Evolutionary conservation across 1,140 invertebrate species (phyloP).

Genomic region (Drosophila triauraria): DNA sequence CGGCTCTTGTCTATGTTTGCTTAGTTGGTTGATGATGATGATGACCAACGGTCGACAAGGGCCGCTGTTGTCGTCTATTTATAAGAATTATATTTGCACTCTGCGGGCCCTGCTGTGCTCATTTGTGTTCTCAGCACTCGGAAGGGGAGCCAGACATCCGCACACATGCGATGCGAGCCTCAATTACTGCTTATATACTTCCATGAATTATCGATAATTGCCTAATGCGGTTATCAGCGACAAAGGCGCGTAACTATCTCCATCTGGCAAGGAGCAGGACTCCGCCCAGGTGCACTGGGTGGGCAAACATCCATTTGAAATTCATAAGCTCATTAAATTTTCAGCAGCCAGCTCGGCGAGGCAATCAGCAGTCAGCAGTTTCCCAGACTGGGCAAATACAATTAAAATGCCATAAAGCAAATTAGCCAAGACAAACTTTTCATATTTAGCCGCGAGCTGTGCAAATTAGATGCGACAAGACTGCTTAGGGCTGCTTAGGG

Average conservation of each 20-base stretch:
- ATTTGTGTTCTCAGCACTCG: conserved; percentile 57
- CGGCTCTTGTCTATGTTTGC: conserved; percentile 55
- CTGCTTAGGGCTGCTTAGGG: conserved; percentile 23
- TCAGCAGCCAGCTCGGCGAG: conserved; percentile 49
- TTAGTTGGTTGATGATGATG: conserved; percentile 64
- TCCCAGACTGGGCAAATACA: conserved; percentile 73
- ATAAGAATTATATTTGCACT: conserved; percentile 82
- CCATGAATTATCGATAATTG: conserved; percentile 80
- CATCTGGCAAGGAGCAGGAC: conserved; percentile 8
- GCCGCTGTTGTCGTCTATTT: conserved; percentile 79
- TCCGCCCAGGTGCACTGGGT: conserved; percentile 44
- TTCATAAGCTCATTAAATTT: conserved; percentile 82
- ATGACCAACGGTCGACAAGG: conserved; percentile 80
- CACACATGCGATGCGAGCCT: conserved; percentile 52
- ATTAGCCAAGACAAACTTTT: conserved; percentile 83
- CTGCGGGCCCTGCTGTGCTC: conserved; percentile 57
- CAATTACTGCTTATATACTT: conserved; percentile 57
- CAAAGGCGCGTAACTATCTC: conserved; percentile 39
- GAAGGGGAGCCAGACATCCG: conserved; percentile 9
- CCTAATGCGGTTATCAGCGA: conserved; percentile 61
- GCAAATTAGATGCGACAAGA: conserved; percentile 73
- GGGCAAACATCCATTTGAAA: conserved; percentile 61
- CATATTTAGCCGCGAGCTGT: conserved; percentile 75
- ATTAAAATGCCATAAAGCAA: conserved; percentile 84
- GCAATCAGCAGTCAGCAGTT: conserved; percentile 53